Evolutionary conservation across 2,888 invertebrate species (phyloP).

Genomic region (Nephrotoma guestfalica): DNA sequence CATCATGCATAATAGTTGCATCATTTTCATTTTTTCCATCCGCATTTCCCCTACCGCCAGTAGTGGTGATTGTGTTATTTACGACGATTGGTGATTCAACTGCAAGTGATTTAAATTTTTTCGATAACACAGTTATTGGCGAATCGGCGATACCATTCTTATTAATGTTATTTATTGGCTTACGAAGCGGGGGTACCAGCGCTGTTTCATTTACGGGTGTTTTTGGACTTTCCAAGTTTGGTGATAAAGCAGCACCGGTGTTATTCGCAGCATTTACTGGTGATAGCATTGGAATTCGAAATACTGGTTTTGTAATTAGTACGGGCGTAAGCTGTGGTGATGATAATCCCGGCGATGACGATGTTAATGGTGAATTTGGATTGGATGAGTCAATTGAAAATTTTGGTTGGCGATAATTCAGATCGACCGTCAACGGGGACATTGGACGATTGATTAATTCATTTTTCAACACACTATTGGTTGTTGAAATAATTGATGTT

Average conservation of each 20-base stretch:
- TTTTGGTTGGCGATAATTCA: background rate
- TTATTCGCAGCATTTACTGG: background rate
- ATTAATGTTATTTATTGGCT: conserved; percentile 11
- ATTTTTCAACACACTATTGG: background rate
- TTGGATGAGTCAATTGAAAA: background rate
- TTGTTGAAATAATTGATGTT: background rate
- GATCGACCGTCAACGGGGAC: conserved; percentile 1
- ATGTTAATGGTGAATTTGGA: conserved; percentile 9
- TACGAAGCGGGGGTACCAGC: conserved; percentile 35
- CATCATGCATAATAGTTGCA: background rate
- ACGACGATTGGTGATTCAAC: conserved; percentile 15
- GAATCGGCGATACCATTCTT: conserved; percentile 18
- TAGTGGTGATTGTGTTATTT: background rate
- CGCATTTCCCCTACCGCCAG: background rate
- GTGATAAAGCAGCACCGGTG: background rate
- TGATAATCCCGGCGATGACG: background rate
- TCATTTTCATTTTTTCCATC: background rate
- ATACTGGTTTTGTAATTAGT: background rate
- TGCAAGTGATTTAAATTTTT: conserved; percentile 22
- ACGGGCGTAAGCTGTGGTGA: conserved; percentile 15
- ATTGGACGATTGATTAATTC: background rate
- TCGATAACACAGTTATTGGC: conserved; percentile 23
- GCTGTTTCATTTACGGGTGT: conserved; percentile 19
- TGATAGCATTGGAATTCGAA: conserved; percentile 23
- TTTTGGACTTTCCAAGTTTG: conserved; percentile 18